Base-by-base conservation (phyloP, 35 echinoderm and acorn worm genomes). In the Strongylocentrotus purpuratus region DNA sequence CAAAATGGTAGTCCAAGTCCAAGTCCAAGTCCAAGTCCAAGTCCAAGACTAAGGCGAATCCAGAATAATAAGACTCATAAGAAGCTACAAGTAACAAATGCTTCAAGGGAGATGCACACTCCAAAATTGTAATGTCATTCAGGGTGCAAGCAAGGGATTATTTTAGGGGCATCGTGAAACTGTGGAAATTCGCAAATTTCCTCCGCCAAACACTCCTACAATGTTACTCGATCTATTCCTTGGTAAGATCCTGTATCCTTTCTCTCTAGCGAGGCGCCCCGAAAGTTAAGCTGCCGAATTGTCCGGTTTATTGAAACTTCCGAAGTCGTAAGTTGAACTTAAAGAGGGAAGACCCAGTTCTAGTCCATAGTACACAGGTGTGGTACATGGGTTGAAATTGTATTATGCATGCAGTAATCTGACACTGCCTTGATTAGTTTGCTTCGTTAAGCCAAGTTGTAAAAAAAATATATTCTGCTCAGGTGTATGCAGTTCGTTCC, bases 381-480 rank as follows among this genome's bases (percentile, higher is more conserved):
- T 28, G 65, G 20, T 78, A 70, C 17, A 70, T 28, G 65, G 65
- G 65, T 78, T 78, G 28, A 18, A 28, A 78, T n/a, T n/a, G 65
- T 28, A 22, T 22, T 78, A 78, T 28, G 65, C 65, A 28, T 22
- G 20, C 20, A 78, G 28, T n/a, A 78, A 78, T 78, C 20, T 78
- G 65, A 78, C 5, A 4, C 65, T 78, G 20, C 20, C 65, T 78
- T 78, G 8, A 78, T 78, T 78, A n/a, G 25, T 78, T 18, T 78
- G 18, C 22, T 78, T 28, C 20, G 22, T n/a, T 78, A 78, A 78
- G 25, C 28, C 20, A 78, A 28, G 65, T 78, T 18, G 7, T 78
- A 78, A 78, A 78, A 78, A 78, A 78, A 78, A 78, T 78, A n/a
- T 78, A n/a, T 78, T 78, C 65, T 78, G 20, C 65, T 78, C 65